Base-by-base conservation (phyloP, 2,888 invertebrate species). In the Gandaritis pyraliata region DNA sequence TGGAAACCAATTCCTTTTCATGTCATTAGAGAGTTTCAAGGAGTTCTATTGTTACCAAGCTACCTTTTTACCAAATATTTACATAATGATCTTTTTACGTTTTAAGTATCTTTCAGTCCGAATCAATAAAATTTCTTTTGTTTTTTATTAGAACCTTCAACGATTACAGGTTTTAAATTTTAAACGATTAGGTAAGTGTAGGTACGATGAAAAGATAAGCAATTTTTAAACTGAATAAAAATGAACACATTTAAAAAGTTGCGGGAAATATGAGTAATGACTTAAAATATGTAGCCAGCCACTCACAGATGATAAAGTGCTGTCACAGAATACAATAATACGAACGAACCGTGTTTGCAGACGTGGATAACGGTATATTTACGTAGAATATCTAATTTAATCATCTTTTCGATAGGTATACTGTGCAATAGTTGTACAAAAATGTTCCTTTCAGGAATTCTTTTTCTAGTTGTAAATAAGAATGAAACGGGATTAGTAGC, bases 31-130 rank as follows among this genome's bases (percentile, higher is more conserved):
- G 53, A 57, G 54, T 49, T 61, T 53, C 15, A 47, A 36, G 41
- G 36, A 48, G 36, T 47, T 49, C 50, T 54, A 51, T 61, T 61
- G 51, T 56, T 49, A 49, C 16, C 38, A 52, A 46, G 45, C 50
- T 52, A 43, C 51, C 29, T 57, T 33, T 13, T 15, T 54, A 16
- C 36, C 18, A 36, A 30, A 48, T 41, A 46, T 55, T 51, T 55
- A n/a, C n/a, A n/a, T n/a, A 61, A 61, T 61, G 55, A 38, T 46
- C 29, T 30, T 41, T 50, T 10, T 47, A 57, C 41, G 41, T 15
- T 47, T n/a, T n/a, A n/a, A n/a, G n/a, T n/a, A 51, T 43, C 43
- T 52, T 41, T 41, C 13, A 41, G 15, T 13, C 38, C 10, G 12
- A 8, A 23, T 23, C 3, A 23, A 23, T 5, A 13, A 3, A 5